Conservation (phyloP, 2,113 vertebrate species). For the Amphiprion ocellaris region DNA sequence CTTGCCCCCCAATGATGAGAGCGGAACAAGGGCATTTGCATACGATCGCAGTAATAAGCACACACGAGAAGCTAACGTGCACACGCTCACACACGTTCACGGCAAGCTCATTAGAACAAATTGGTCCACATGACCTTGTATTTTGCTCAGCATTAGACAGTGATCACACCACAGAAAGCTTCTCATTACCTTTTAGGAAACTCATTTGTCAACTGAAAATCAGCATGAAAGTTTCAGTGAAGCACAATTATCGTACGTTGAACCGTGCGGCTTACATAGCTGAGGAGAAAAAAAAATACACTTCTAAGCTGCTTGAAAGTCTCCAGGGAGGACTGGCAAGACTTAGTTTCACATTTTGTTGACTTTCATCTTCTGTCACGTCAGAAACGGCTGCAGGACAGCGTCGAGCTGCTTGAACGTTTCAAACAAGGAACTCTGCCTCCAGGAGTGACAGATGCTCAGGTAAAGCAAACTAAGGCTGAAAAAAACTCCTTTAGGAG, state of each 20-base stretch:
- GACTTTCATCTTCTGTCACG: slow-evolving; percentile 7
- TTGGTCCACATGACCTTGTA: slow-evolving; percentile 63
- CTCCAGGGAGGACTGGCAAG: neutral
- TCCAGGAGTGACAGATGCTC: slow-evolving; percentile 87
- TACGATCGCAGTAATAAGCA: neutral
- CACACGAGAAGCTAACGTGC: slow-evolving; percentile 28
- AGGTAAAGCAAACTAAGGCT: slow-evolving; percentile 80
- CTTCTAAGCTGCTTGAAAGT: neutral
- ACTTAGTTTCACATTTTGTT: slow-evolving; percentile 4
- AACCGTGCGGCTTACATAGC: slow-evolving; percentile 1
- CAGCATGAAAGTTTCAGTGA: slow-evolving; percentile 54
- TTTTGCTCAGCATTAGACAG: slow-evolving; percentile 63
- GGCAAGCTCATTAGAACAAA: slow-evolving; percentile 71
- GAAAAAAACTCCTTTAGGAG: too few species aligned
- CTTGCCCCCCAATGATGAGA: slow-evolving; percentile 72
- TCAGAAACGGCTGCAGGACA: slow-evolving; percentile 90
- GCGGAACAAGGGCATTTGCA: slow-evolving; percentile 42
- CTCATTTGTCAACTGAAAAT: slow-evolving; percentile 70
- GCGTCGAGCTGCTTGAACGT: slow-evolving; percentile 88
- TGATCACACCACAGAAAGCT: slow-evolving; percentile 59
- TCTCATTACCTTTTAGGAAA: slow-evolving; percentile 74
- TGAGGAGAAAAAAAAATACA: neutral
- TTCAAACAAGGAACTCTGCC: slow-evolving; percentile 88
- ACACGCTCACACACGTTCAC: slow-evolving; percentile 31
- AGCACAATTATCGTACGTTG: slow-evolving; percentile 33